Percentiles rank a stretch among this genome's conserved stretches.
Conservation (phyloP, 2,797 vertebrate genomes). For the Coilia nasus region DNA sequence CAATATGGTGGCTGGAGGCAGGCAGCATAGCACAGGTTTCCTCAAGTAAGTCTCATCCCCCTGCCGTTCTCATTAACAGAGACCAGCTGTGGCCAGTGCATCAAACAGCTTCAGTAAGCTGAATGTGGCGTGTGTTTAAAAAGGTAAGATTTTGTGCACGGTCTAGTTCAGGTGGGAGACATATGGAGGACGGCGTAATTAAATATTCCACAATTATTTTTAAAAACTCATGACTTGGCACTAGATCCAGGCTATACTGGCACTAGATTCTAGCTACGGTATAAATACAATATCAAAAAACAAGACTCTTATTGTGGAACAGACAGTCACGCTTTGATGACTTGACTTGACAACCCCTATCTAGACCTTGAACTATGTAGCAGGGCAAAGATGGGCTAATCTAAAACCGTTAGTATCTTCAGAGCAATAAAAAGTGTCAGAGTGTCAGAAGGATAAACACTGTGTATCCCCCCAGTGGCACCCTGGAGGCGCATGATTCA, state of each 20-base stretch:
- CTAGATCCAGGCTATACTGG: neutral
- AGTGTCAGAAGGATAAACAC: neutral
- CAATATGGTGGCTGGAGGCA: neutral
- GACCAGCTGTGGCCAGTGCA: neutral
- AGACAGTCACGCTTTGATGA: neutral
- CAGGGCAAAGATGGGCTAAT: neutral
- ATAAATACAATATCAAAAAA: slow-evolving; percentile 16
- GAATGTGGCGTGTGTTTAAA: neutral
- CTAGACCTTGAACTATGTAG: neutral
- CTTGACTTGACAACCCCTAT: neutral
- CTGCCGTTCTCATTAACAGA: slow-evolving; percentile 54
- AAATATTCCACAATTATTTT: slow-evolving; percentile 1
- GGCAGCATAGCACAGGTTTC: neutral
- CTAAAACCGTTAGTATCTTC: neutral
- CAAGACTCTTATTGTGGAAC: neutral
- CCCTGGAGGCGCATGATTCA: neutral
- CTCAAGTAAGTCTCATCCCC: slow-evolving; percentile 10
- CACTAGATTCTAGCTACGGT: neutral
- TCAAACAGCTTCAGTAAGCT: slow-evolving; percentile 14
- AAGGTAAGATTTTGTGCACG: slow-evolving; percentile 1
- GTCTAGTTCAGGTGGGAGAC: neutral
- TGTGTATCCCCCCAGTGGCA: neutral
- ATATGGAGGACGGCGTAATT: slow-evolving; percentile 14
- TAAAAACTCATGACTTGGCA: slow-evolving; percentile 8
- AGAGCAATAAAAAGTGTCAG: neutral